These are phyloP conservation scores for Phalacrocorax pelagicus DNA, from an alignment of 2,113 vertebrate genomes.

Conservation along the genomic window DNA sequence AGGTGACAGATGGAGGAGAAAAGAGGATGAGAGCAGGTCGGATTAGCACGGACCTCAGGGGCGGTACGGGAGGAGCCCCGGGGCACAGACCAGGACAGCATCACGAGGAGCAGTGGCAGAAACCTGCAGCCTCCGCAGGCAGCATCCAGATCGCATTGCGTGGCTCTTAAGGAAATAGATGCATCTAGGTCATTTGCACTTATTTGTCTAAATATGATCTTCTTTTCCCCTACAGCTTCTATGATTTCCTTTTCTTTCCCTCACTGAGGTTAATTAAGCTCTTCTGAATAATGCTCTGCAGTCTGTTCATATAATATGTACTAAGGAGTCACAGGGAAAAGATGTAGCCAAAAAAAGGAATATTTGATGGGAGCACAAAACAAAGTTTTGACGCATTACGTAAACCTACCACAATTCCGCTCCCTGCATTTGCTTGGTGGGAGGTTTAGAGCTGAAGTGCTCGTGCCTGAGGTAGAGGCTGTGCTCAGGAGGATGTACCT, in stretches of 20 bases:
- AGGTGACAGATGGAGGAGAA: not conserved
- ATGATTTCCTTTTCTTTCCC: not conserved
- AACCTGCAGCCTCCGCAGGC: not conserved
- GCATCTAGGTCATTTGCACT: conserved; percentile 57
- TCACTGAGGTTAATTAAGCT: conserved; percentile 51
- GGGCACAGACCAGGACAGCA: not conserved
- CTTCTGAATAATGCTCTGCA: not conserved
- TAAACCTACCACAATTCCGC: not conserved
- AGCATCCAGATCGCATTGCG: not conserved
- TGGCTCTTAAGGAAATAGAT: not conserved
- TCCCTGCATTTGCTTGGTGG: not conserved
- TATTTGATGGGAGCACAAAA: conserved; percentile 13
- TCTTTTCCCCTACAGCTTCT: conserved; percentile 50
- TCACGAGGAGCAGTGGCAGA: not conserved
- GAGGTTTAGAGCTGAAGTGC: not conserved
- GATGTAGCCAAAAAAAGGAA: not conserved
- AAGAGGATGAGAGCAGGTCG: not conserved
- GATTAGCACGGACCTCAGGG: not conserved
- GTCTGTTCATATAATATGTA: not conserved
- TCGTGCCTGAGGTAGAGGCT: not conserved
- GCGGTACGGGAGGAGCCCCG: rapidly evolving
- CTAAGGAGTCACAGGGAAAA: not conserved
- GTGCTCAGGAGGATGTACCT: not conserved
- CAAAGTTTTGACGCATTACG: not conserved
- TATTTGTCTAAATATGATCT: conserved; percentile 52